Conservation (phyloP, 2,888 invertebrate species). For the Hypsopygia costalis region DNA sequence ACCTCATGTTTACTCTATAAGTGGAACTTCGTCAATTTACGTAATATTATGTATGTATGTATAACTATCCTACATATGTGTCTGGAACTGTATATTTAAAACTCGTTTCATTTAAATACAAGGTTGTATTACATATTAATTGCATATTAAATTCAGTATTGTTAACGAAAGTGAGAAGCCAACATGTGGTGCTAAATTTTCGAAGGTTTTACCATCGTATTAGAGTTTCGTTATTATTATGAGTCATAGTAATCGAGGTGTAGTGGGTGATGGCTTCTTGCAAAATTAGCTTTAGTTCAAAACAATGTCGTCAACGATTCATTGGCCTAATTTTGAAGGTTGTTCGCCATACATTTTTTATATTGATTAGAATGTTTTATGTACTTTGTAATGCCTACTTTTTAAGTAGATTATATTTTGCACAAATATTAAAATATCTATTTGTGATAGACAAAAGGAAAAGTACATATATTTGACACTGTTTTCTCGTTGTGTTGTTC, state of each 20-base stretch:
- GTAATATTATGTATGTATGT: neutral
- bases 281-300: constrained; percentile 20
- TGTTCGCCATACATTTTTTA: constrained; percentile 22
- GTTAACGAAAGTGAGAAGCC: constrained; percentile 63
- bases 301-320: constrained; percentile 21
- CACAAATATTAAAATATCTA: constrained; percentile 38
- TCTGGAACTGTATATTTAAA: neutral
- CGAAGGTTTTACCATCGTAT: constrained; percentile 69
- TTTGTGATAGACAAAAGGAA: constrained; percentile 28
- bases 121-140: constrained; percentile 4
- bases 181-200: constrained; percentile 79
- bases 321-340: constrained; percentile 36
- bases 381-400: constrained; percentile 16
- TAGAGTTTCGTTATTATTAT: constrained; percentile 56
- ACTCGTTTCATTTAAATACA: neutral
- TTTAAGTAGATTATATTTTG: constrained; percentile 31
- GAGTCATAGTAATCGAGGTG: constrained; percentile 43
- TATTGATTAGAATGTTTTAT: constrained; percentile 22
- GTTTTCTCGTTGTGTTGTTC: neutral
- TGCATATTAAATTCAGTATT: constrained; percentile 37
- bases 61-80: neutral
- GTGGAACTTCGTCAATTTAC: neutral
- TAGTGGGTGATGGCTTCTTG: constrained; percentile 56
- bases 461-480: constrained; percentile 1
- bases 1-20: neutral